Evolutionary conservation across 2,888 invertebrate genomes (phyloP).

Genomic region (Temnothorax unifasciatus): DNA sequence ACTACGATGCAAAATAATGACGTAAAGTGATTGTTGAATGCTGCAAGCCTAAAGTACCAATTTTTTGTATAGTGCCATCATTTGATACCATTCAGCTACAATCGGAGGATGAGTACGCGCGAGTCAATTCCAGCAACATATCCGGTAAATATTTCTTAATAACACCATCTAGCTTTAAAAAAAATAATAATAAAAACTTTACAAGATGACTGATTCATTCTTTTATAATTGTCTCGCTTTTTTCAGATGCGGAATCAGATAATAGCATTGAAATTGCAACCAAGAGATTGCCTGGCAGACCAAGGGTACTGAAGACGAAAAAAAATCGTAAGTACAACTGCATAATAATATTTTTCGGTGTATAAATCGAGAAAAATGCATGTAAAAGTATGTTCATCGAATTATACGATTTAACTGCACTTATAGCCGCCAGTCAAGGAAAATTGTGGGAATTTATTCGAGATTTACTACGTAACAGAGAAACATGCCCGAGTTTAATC

Average conservation of each 20-base stretch:
- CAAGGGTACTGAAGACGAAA: constrained; percentile 82
- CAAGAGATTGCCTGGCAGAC: constrained; percentile 88
- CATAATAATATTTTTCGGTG: background rate
- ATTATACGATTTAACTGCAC: constrained; percentile 23
- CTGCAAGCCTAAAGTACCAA: background rate
- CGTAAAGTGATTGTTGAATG: background rate
- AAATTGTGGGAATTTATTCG: constrained; percentile 94
- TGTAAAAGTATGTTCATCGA: background rate
- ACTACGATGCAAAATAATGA: background rate
- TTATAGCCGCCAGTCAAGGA: constrained; percentile 82
- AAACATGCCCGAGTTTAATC: constrained; percentile 93
- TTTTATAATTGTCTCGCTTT: background rate
- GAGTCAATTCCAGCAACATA: constrained; percentile 67
- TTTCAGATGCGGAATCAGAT: constrained; percentile 83
- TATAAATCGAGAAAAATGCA: background rate
- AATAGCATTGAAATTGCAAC: constrained; percentile 86
- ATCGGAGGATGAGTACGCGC: constrained; percentile 71
- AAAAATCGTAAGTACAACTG: constrained; percentile 79
- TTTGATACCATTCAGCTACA: constrained; percentile 66
- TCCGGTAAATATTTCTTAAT: constrained; percentile 66
- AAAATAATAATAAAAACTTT: background rate
- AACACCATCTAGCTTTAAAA: too few species aligned
- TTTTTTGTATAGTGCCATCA: constrained; percentile 72
- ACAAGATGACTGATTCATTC: background rate
- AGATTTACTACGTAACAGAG: constrained; percentile 92